phyloP scores from a whole-genome alignment of 2,888 invertebrate species.

The Pachycephus smyrnensis region DNA sequence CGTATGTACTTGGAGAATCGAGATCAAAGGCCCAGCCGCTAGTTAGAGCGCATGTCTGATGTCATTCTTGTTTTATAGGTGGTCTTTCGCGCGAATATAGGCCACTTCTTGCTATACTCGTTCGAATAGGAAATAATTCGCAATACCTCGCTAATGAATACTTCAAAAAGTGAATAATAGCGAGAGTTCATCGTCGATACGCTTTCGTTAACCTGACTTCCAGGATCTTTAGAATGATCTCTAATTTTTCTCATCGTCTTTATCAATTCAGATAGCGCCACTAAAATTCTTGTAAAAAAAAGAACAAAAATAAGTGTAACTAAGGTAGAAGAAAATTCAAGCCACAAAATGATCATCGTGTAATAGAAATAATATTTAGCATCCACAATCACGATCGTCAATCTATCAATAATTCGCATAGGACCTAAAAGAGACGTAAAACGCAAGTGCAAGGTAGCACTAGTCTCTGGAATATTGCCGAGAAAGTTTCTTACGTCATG shows the following conservation, averaged over 20 bases:
- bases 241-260: background rate
- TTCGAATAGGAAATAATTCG: conserved; percentile 24
- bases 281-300: background rate
- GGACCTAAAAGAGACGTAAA: background rate
- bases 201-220: background rate
- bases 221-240: background rate
- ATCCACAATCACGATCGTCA: background rate
- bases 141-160: background rate
- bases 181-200: background rate
- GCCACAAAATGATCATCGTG: no score
- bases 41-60: conserved; percentile 24
- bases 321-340: no score
- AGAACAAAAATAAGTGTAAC: no score
- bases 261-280: background rate
- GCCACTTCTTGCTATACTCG: conserved; percentile 21
- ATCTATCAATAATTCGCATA: background rate
- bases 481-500: conserved; percentile 59
- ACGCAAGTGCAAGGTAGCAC: background rate
- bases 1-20: conserved; percentile 24
- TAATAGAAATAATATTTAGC: background rate
- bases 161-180: background rate
- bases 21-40: conserved; percentile 37
- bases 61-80: conserved; percentile 32
- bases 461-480: background rate
- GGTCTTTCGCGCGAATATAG: conserved; percentile 25